Conservation (phyloP, 1,140 invertebrate genomes). For the Saccostrea glomerata region DNA sequence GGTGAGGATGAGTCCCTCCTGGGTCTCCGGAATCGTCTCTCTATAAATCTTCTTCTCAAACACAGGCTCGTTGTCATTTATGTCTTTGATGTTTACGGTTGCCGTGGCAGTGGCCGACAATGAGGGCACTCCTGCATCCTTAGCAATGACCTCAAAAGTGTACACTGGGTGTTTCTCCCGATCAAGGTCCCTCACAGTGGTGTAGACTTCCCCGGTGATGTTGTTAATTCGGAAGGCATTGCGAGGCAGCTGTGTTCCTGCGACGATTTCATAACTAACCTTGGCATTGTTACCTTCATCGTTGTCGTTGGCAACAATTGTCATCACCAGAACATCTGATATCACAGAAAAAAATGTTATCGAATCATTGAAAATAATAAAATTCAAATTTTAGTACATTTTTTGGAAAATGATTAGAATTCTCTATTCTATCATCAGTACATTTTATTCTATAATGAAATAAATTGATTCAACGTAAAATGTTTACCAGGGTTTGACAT, state of each 20-base stretch:
- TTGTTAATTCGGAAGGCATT: constrained; percentile 43
- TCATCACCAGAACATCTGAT: constrained; percentile 90
- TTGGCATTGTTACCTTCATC: constrained; percentile 62
- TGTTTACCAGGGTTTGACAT: constrained; percentile 63
- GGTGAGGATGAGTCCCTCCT: not conserved
- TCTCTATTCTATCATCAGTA: too few relatives aligned
- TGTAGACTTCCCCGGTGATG: constrained; percentile 51
- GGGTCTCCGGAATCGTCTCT: constrained; percentile 50
- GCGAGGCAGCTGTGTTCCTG: not conserved
- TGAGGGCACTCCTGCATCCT: constrained; percentile 25
- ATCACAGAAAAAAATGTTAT: constrained; percentile 6
- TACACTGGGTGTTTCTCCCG: constrained; percentile 37
- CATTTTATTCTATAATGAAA: too few relatives aligned
- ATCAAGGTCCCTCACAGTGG: constrained; percentile 50
- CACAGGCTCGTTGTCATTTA: constrained; percentile 55
- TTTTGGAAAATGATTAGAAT: too few relatives aligned
- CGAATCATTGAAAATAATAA: too few relatives aligned
- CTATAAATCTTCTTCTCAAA: constrained; percentile 45
- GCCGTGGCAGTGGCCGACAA: constrained; percentile 41
- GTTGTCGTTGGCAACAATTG: constrained; percentile 92
- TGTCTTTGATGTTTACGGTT: constrained; percentile 55
- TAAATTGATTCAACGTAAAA: not conserved
- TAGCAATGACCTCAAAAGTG: constrained; percentile 31
- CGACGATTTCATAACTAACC: constrained; percentile 55
- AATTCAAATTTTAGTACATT: too few relatives aligned